phyloP scores from a whole-genome alignment of 2,888 invertebrate species.

The Archips xylosteana region DNA sequence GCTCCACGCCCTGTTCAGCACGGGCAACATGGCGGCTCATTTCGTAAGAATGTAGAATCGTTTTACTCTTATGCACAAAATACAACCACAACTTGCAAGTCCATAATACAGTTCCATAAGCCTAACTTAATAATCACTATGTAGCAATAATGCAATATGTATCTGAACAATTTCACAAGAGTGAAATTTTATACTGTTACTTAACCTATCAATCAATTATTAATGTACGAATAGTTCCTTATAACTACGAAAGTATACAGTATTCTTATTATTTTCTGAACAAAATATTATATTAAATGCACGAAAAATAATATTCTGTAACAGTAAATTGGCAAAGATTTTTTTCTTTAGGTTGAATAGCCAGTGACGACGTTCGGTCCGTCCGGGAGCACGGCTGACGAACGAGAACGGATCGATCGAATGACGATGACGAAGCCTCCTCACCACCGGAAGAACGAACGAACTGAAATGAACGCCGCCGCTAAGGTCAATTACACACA shows the following conservation, averaged over 20 bases:
- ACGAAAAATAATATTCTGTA: constrained; percentile 33
- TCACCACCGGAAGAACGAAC: constrained; percentile 8
- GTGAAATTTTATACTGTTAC: constrained; percentile 28
- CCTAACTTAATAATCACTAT: constrained; percentile 31
- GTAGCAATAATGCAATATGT: constrained; percentile 11
- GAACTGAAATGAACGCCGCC: not conserved
- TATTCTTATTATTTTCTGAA: constrained; percentile 11
- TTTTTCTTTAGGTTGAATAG: constrained; percentile 35
- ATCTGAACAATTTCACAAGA: constrained; percentile 26
- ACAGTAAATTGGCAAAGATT: constrained; percentile 22
- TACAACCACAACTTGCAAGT: constrained; percentile 55
- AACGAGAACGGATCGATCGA: constrained; percentile 53
- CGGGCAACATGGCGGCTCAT: constrained; percentile 76
- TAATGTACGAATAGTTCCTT: constrained; percentile 18
- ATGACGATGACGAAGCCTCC: not conserved
- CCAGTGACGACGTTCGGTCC: constrained; percentile 54
- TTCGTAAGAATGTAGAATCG: constrained; percentile 30
- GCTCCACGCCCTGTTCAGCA: constrained; percentile 70
- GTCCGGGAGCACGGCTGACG: constrained; percentile 59
- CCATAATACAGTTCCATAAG: constrained; percentile 50
- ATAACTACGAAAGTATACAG: constrained; percentile 21
- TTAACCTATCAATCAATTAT: constrained; percentile 21
- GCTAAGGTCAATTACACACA: too few relatives aligned
- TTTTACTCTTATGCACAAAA: constrained; percentile 53
- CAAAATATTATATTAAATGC: constrained; percentile 29